Evolutionary conservation across 2,113 vertebrate species (phyloP).

Genomic region (Herpailurus yagouaroundi): DNA sequence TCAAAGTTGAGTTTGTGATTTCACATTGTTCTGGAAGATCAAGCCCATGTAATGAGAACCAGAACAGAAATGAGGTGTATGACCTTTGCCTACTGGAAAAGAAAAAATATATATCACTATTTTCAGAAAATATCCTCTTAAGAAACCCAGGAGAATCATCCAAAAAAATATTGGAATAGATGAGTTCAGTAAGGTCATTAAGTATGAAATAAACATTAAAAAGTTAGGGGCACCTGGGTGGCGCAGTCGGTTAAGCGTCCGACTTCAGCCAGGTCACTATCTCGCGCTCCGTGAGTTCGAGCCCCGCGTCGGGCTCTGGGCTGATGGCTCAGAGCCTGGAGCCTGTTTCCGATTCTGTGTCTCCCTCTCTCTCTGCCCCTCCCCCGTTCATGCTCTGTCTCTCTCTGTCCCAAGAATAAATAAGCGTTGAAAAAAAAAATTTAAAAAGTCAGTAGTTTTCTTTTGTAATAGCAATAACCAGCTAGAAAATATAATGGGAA

Average conservation of each 20-base stretch:
- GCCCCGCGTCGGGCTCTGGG: no score
- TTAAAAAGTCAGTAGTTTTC: conserved; percentile 37
- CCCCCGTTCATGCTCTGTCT: no score
- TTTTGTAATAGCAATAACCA: conserved; percentile 23
- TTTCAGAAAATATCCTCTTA: conserved; percentile 50
- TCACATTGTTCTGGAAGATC: neutral
- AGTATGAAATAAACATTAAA: conserved; percentile 52
- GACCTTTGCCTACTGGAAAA: conserved; percentile 52
- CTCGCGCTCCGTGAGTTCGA: no score
- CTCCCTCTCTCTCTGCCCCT: no score
- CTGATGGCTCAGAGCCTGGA: no score
- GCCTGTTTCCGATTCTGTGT: no score
- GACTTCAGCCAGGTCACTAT: no score
- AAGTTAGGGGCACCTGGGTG: no score
- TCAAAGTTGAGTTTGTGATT: neutral
- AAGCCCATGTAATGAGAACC: conserved; percentile 1
- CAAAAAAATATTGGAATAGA: neutral
- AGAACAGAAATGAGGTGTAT: conserved; percentile 20
- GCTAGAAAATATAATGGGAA: conserved; percentile 31
- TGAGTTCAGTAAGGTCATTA: conserved; percentile 29
- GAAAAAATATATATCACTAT: neutral
- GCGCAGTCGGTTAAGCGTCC: no score
- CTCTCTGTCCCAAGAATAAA: no score
- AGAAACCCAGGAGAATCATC: conserved; percentile 40
- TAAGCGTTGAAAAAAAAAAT: no score